Evolutionary conservation across 2,113 vertebrate genomes (phyloP).

Genomic region (Cyanoramphus novaezelandiae): DNA sequence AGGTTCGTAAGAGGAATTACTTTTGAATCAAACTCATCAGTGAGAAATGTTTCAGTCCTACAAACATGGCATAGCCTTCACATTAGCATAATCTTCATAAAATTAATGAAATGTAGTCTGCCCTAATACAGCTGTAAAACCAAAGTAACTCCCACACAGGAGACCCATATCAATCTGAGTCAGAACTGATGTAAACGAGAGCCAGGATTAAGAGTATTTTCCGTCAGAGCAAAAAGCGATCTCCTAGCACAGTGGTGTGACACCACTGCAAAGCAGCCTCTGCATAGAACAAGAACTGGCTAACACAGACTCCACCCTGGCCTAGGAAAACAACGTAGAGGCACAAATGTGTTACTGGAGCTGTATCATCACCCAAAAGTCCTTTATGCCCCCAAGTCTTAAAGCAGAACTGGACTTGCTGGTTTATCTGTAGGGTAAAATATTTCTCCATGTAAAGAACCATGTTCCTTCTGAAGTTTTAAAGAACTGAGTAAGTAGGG

Average conservation of each 20-base stretch:
- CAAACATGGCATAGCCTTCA: not conserved
- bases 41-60: not conserved
- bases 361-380: not conserved
- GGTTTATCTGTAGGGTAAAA: not conserved
- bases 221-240: not conserved
- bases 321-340: not conserved
- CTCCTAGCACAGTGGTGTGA: not conserved
- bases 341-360: not conserved
- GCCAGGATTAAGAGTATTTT: not conserved
- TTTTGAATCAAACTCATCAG: constrained; percentile 28
- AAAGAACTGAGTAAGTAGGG: not conserved
- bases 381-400: not conserved
- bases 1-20: constrained; percentile 32
- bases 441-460: not conserved
- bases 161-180: not conserved
- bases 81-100: not conserved
- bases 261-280: not conserved
- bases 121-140: not conserved
- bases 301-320: not conserved
- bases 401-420: not conserved
- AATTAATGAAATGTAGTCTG: not conserved
- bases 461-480: not conserved
- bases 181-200: not conserved
- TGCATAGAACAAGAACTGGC: fast-evolving
- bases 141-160: not conserved